Base-by-base conservation (phyloP, 2,888 invertebrate species). In the Acanthosepion lycidas region DNA sequence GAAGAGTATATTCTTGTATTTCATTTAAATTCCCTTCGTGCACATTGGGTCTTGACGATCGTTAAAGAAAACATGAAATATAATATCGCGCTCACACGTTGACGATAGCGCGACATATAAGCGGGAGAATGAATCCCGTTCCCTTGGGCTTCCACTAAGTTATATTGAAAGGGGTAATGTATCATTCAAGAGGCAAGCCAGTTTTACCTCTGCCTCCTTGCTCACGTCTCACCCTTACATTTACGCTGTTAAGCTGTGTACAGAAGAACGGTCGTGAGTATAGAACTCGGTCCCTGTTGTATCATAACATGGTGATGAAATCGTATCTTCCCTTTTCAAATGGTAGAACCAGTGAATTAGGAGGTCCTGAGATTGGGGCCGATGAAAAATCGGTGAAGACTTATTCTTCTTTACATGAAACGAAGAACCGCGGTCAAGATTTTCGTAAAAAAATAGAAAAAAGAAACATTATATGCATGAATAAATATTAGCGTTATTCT, bases 161-260 rank as follows among this genome's bases (percentile, higher is more conserved):
- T 78, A 78, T 78, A 78, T 78, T 78, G 78, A 78, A 78, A 78
- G 78, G 78, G n/a, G 78, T 78, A 78, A 78, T 78, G 78, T 78
- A 78, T 78, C 78, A 78, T 78, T 78, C 78, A 78, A 78, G 78
- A 78, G 78, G 78, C 78, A 59, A 59, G 59, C 23, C 59, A 20
- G 59, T 59, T 59, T 59, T 59, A 59, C 59, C 59, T 59, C 59
- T 59, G 23, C 23, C 59, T 59, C 59, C 59, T 20, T 23, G 23
- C 59, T 23, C 59, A 59, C 59, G 59, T 23, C 59, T 59, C 59
- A 78, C 78, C 33, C 78, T 12, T 33, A 33, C 33, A 78, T 78
- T 42, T 78, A 78, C n/a, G 78, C 78, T n/a, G 33, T 78, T 78
- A 78, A 15, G n/a, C n/a, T 78, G 78, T n/a, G 78, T 78, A 78